A percentile compares a stretch with the other conserved stretches of the same genome.
Conservation (phyloP, 2,797 vertebrate genomes). For the Schizopygopsis malacanthus region DNA sequence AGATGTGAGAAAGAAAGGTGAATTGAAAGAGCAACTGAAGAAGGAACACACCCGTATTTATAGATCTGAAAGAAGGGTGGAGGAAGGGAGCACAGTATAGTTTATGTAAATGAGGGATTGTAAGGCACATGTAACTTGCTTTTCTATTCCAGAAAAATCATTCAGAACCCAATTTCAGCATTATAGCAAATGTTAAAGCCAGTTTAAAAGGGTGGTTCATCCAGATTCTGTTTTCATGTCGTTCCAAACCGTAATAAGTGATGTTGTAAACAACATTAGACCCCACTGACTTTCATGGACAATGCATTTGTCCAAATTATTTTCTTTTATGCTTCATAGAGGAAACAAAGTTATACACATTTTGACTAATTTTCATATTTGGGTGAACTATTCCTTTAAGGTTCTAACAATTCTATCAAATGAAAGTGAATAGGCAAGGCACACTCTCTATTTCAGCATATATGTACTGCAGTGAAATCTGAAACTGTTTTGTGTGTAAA, state of each 20-base stretch:
- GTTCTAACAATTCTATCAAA: neutral
- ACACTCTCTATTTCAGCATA: neutral
- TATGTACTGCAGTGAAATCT: conserved; percentile 27
- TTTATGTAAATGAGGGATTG: neutral
- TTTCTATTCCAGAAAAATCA: neutral
- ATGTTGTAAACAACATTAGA: neutral
- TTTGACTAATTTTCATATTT: neutral
- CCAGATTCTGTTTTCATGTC: neutral
- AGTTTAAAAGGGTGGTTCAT: neutral
- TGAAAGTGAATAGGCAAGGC: neutral
- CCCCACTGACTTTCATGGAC: neutral
- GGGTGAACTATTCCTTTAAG: no score
- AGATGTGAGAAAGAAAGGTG: neutral
- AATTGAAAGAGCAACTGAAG: neutral
- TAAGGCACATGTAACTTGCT: neutral
- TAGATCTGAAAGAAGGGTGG: conserved; percentile 1
- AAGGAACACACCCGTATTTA: conserved; percentile 48
- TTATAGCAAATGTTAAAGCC: neutral
- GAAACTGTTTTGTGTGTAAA: conserved; percentile 54
- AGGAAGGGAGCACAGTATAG: neutral
- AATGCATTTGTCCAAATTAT: neutral
- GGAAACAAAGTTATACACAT: neutral
- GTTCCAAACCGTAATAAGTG: neutral
- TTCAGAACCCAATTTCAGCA: neutral
- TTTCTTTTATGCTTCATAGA: neutral